Base-by-base conservation (phyloP, 1,140 invertebrate species). In the Pachypeltis micranthus region DNA sequence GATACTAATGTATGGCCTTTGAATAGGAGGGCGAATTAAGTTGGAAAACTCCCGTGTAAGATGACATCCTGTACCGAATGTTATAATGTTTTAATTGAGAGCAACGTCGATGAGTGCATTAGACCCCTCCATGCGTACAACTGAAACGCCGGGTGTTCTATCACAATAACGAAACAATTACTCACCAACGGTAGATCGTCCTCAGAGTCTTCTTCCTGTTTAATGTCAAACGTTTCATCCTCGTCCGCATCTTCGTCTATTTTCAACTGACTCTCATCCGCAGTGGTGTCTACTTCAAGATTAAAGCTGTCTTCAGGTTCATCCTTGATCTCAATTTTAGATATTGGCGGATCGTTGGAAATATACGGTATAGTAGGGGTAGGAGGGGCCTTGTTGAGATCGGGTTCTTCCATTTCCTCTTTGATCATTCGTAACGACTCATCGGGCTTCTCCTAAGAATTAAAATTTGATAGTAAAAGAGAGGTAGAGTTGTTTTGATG, bases 101-200 rank as follows among this genome's bases (percentile, higher is more conserved):
- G n/a, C n/a, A n/a, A n/a, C n/a, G n/a, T n/a, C n/a, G n/a, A n/a
- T n/a, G n/a, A n/a, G n/a, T n/a, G n/a, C n/a, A n/a, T n/a, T n/a
- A n/a, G n/a, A n/a, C n/a, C n/a, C n/a, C n/a, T n/a, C n/a, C n/a
- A n/a, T n/a, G n/a, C n/a, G n/a, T n/a, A n/a, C n/a, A n/a, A n/a
- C n/a, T n/a, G n/a, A n/a, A n/a, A n/a, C n/a, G n/a, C n/a, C n/a
- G n/a, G n/a, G n/a, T n/a, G n/a, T n/a, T n/a, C n/a, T n/a, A n/a
- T n/a, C n/a, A n/a, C n/a, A n/a, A n/a, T n/a, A n/a, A n/a, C n/a
- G n/a, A n/a, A n/a, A n/a, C n/a, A n/a, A n/a, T n/a, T 58, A 73
- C 75, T 74, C 78, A 89, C 86, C 78, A 90, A 74, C 64, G 90
- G 89, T 54, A 83, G 72, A 76, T 92, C 88, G 74, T 91, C 88